These are phyloP conservation scores for Automeris io DNA, from an alignment of 2,888 invertebrate species.

Conservation along the genomic window DNA sequence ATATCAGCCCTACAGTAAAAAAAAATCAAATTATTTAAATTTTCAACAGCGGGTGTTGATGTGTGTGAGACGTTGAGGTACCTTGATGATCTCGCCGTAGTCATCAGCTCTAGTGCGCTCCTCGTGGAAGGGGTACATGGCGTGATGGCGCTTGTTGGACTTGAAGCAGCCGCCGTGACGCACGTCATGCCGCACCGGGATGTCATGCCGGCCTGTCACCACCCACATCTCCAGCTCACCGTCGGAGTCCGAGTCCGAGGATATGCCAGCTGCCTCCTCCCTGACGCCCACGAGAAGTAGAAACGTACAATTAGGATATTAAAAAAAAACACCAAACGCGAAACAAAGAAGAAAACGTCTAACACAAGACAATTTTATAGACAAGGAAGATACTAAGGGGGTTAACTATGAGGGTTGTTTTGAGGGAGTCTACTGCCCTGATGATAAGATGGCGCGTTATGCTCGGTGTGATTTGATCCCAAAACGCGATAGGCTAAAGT, in stretches of 20 bases:
- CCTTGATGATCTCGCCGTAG: constrained; percentile 95
- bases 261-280: constrained; percentile 82
- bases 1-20: too few species aligned
- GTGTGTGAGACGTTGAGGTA: constrained; percentile 15
- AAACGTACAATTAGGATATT: background rate
- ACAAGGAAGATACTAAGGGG: too few species aligned
- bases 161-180: constrained; percentile 68
- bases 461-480: too few species aligned
- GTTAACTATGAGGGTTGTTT: too few species aligned
- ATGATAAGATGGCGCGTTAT: too few species aligned
- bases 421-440: too few species aligned
- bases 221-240: constrained; percentile 91
- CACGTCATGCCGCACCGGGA: constrained; percentile 86
- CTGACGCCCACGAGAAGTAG: constrained; percentile 44
- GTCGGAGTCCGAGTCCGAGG: constrained; percentile 86
- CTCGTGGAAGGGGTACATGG: constrained; percentile 97
- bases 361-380: too few species aligned
- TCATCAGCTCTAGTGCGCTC: constrained; percentile 95
- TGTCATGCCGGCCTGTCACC: constrained; percentile 91
- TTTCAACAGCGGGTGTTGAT: background rate
- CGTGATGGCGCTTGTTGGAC: constrained; percentile 91
- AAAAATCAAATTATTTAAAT: too few species aligned
- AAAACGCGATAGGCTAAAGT: too few species aligned
- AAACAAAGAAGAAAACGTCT: too few species aligned
- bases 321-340: too few species aligned